Conservation (phyloP, 2,888 invertebrate genomes). For the Stenolophus ochropezus region DNA sequence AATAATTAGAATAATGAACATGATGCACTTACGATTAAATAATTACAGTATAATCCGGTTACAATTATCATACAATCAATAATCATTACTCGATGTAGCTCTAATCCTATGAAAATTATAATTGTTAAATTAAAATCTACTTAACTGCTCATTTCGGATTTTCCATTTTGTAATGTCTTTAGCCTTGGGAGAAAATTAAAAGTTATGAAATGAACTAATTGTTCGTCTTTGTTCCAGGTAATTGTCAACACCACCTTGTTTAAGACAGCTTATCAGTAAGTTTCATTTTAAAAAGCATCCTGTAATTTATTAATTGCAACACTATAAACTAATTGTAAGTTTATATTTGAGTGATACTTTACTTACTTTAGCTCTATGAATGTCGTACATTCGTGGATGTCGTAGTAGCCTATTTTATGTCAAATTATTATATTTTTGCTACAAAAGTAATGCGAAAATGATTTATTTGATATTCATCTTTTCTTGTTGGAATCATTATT, state of each 20-base stretch:
- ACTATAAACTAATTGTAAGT: too few species aligned
- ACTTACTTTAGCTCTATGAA: too few species aligned
- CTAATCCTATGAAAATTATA: not conserved
- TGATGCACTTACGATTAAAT: not conserved
- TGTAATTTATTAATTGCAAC: too few species aligned
- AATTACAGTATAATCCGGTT: not conserved
- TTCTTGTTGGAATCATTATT: too few species aligned
- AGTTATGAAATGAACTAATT: conserved; percentile 19
- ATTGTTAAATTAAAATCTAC: conserved; percentile 22
- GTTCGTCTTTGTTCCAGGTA: conserved; percentile 26
- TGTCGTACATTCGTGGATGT: too few species aligned
- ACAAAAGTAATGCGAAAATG: too few species aligned
- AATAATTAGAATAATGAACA: not conserved
- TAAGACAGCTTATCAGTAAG: not conserved
- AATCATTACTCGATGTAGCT: not conserved
- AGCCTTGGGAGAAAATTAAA: conserved; percentile 14
- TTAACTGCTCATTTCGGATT: not conserved
- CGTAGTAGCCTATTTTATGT: too few species aligned
- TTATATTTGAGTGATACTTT: too few species aligned
- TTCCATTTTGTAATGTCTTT: conserved; percentile 11
- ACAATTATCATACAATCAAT: conserved; percentile 17
- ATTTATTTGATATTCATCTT: too few species aligned
- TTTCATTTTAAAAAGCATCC: not conserved
- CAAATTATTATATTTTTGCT: too few species aligned
- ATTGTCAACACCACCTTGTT: not conserved